Conservation (phyloP, 2,797 vertebrate genomes). For the Psittacula echo region DNA sequence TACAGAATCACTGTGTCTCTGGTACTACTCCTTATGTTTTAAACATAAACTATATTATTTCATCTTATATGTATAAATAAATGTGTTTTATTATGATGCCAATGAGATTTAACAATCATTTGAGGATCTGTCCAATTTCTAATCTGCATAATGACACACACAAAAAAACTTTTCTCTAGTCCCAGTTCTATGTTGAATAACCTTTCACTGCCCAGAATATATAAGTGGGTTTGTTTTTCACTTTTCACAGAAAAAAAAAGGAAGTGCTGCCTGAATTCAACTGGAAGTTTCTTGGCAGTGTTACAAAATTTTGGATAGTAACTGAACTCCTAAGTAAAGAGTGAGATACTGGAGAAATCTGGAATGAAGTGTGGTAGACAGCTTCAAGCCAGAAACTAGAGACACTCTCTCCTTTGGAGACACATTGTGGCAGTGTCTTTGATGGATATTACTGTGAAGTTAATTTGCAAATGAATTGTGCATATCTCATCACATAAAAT, state of each 20-base stretch:
- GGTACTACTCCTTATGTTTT: neutral
- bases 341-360: neutral
- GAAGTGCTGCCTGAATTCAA: neutral
- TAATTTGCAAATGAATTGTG: neutral
- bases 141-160: neutral
- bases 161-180: neutral
- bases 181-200: neutral
- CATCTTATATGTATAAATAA: neutral
- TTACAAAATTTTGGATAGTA: neutral
- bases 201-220: neutral
- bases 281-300: neutral
- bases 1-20: neutral
- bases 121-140: neutral
- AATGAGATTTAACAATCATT: neutral
- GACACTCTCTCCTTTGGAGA: neutral
- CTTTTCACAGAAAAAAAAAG: neutral
- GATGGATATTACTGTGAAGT: neutral
- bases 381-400: neutral
- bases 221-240: neutral
- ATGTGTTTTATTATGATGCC: neutral
- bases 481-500: neutral
- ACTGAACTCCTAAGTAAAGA: conserved; percentile 13
- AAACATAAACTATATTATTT: neutral
- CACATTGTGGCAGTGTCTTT: neutral
- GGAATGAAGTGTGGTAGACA: neutral